Evolutionary conservation across 2,888 invertebrate species (phyloP), one percentile per base, ranked within the genome.

Genomic region (Girardia tigrina): DNA sequence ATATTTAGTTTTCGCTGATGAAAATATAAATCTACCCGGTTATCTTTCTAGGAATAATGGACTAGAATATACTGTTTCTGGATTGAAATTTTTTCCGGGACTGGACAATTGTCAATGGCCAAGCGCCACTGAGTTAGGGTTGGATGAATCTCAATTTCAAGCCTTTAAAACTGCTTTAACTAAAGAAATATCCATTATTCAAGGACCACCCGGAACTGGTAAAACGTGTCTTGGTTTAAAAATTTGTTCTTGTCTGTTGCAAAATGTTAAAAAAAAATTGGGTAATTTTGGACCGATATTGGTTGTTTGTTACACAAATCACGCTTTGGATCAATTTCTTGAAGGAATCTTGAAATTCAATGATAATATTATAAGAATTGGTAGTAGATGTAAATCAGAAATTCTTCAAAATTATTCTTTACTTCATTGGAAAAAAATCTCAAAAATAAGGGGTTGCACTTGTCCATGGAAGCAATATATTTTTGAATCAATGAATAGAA

Each of bases 241-340:
- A 73, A 77, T 80, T 2, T 78, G 78, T 1, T 85, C 88, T 75
- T 87, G 87, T 0, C 80, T 91, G 28, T 81, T 91, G 0, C 82
- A 86, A 75, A 90, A 90, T 81, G 76, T 77, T 1, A 26, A 76
- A 0, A n/a, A 14, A 85, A 85, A 85, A 81, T 80, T 70, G 76
- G 16, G 26, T 16, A 69, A 28, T 12, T 75, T 76, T 69, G 69
- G 28, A 8, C 90, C 90, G 0, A 89, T 91, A 82, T 84, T 91
- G 12, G 86, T 92, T 0, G 88, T 92, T 26, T 90, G 91, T 80
- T 90, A 88, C 82, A 91, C 91, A 6, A 92, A 92, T 85, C 90
- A 91, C 82, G 91, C 91, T 2, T 84, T 92, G 70, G 92, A 92
- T 85, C 91, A 91, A 81, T 91, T 92, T 82, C 83, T 92, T 36